A percentile compares a stretch with the other conserved stretches of the same genome.
Conservation (phyloP, 2,797 vertebrate genomes). For the Onychomys torridus region DNA sequence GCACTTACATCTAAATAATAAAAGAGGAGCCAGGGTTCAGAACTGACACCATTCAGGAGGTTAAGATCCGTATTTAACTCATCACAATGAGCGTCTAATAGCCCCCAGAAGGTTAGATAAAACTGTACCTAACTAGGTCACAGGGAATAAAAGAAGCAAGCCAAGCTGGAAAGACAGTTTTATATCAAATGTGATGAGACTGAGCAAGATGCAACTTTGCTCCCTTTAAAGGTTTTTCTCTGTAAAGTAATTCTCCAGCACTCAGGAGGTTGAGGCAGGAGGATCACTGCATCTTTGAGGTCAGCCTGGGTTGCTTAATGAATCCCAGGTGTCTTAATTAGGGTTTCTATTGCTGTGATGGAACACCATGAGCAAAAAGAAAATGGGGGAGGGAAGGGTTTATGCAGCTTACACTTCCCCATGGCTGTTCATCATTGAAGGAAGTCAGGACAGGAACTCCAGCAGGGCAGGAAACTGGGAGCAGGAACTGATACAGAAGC, state of each 20-base stretch:
- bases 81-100: background rate
- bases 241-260: background rate
- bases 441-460: too few species aligned
- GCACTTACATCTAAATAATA: background rate
- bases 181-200: background rate
- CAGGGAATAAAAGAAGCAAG: constrained; percentile 31
- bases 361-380: too few species aligned
- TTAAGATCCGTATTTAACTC: background rate
- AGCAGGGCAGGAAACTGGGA: too few species aligned
- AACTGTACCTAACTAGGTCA: background rate
- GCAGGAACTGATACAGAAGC: too few species aligned
- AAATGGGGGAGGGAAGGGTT: too few species aligned
- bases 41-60: background rate
- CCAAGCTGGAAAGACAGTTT: constrained; percentile 12
- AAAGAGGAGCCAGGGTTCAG: background rate
- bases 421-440: too few species aligned
- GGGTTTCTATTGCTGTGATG: too few species aligned
- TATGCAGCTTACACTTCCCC: too few species aligned
- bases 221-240: background rate
- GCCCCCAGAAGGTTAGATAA: background rate
- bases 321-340: too few species aligned
- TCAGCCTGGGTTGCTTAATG: background rate
- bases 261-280: background rate
- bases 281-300: background rate
- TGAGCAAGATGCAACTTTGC: background rate